Conservation (phyloP, 1,140 invertebrate species). For the roundworm (Caenorhabditis elegans) region DNA sequence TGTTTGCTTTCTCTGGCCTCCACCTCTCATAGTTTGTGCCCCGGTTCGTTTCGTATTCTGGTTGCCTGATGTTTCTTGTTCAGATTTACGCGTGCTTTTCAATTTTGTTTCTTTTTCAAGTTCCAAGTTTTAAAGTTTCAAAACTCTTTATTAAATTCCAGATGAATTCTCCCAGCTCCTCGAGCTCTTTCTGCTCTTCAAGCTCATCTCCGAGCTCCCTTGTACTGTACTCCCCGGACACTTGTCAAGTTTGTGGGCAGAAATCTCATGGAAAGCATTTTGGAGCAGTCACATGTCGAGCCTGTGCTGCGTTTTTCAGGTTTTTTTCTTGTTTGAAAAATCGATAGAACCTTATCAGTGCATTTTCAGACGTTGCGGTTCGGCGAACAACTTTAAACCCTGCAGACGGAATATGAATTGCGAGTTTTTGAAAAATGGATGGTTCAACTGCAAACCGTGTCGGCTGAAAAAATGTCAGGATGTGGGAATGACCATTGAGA, state of each 20-base stretch:
- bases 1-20: too few species aligned
- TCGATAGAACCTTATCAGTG: too few species aligned
- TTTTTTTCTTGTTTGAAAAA: too few species aligned
- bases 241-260: not conserved
- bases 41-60: too few species aligned
- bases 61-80: too few species aligned
- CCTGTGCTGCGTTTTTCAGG: not conserved
- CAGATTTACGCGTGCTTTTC: too few species aligned
- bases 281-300: not conserved
- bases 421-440: not conserved
- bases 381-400: not conserved
- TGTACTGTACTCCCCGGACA: not conserved
- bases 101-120: too few species aligned
- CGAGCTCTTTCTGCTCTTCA: too few species aligned
- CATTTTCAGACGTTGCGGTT: not conserved
- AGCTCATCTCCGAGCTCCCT: not conserved
- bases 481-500: not conserved
- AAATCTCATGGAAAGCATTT: not conserved
- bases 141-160: too few species aligned
- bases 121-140: too few species aligned
- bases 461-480: not conserved
- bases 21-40: too few species aligned
- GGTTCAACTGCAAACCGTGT: slow-evolving; percentile 8
- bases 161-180: too few species aligned
- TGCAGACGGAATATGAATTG: not conserved